Conservation (phyloP, 2,797 vertebrate genomes). For the Cetoscarus ocellatus region DNA sequence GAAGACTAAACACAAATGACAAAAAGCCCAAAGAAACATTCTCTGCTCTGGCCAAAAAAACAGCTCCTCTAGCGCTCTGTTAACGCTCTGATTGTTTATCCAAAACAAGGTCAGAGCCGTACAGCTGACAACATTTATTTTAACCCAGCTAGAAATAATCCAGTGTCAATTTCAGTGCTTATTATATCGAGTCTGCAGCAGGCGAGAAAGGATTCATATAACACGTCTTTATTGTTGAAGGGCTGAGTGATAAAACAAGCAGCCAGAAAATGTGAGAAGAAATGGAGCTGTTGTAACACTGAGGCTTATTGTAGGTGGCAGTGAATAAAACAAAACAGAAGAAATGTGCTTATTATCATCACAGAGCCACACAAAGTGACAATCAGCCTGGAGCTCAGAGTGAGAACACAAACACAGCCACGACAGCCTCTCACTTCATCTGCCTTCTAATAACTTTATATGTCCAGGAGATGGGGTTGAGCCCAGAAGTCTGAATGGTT, state of each 20-base stretch:
- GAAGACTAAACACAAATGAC: constrained; percentile 8
- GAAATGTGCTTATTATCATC: constrained; percentile 33
- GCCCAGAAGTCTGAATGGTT: too few species aligned
- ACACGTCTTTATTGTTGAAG: constrained; percentile 15
- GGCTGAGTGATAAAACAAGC: constrained; percentile 45
- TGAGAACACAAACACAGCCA: constrained; percentile 18
- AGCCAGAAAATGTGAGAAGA: constrained; percentile 10
- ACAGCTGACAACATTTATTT: constrained; percentile 14
- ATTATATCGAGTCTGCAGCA: constrained; percentile 12
- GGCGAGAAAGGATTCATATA: neutral
- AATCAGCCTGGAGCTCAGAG: constrained; percentile 13
- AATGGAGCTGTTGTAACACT: constrained; percentile 9
- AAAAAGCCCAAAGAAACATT: neutral
- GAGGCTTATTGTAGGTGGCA: constrained; percentile 27
- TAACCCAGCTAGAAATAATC: constrained; percentile 8
- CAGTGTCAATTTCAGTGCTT: constrained; percentile 21
- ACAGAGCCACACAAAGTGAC: constrained; percentile 8
- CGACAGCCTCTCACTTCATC: neutral
- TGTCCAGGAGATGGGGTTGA: too few species aligned
- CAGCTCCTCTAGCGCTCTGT: neutral
- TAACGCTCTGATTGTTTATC: constrained; percentile 10
- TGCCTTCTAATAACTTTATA: too few species aligned
- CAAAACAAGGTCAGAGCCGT: neutral
- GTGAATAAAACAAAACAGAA: constrained; percentile 31
- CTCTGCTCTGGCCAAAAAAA: constrained; percentile 17